Evolutionary conservation across 2,888 invertebrate species (phyloP), one percentile per base, ranked within the genome.

Genomic region (Hydroisotoma schaefferi): DNA sequence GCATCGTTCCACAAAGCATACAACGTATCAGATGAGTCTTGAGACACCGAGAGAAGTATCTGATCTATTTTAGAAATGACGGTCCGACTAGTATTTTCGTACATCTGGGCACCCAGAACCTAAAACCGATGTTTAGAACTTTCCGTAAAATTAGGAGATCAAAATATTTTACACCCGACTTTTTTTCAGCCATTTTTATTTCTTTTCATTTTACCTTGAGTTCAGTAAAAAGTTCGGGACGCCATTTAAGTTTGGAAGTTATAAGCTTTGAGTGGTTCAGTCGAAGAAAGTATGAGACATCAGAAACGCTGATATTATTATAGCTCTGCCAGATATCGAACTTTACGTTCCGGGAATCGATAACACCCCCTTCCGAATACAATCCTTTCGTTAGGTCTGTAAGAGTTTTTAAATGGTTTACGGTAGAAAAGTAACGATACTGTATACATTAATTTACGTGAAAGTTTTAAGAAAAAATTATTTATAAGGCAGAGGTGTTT

Each of bases 211-310:
- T 55, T 47, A 56, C 67, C 48, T 55, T 46, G 27, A 67, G 51
- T 33, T 64, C 64, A 22, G 59, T 23, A 44, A 51, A 59, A 20
- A 67, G 54, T 22, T 65, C 65, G 5, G 62, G 64, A 4, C 64
- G 81, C 91, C 91, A 92, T 60, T 83, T 80, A 23, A 90, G 78
- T n/a, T 83, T 84, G 61, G 90, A 88, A 1, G 88, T 88, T 15
- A 92, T 80, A 1, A 91, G 79, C 37, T 90, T 81, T 0, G 91
- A 91, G 75, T 91, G 90, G 78, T 92, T 92, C 69, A 92, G 82
- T 26, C 86, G 83, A 47, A 90, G 78, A 76, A 87, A 90, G 23
- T 88, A 90, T 2, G 86, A 83, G 23, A 90, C 78, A 76, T 91
- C 91, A 2, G 86, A 84, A 43, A 90, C 83, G 2, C 83, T 81